Conservation (phyloP, 30 jellyfish, hydroid and myxozoan species). For the Chrysaora quinquecirrha region DNA sequence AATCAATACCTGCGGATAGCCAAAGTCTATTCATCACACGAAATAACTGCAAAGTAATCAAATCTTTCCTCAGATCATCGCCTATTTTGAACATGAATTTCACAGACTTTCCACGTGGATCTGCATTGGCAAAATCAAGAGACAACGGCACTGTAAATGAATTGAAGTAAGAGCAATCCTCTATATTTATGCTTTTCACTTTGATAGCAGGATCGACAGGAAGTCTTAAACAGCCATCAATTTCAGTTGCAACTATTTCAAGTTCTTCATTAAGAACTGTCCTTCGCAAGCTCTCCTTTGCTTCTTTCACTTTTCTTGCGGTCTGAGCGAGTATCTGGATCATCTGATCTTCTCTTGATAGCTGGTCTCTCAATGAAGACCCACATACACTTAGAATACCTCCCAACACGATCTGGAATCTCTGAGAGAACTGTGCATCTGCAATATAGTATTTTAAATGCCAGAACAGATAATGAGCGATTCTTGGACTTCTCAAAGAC, state of each 20-base stretch:
- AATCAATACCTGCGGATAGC: slow-evolving; percentile 89
- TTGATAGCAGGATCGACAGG: slow-evolving; percentile 87
- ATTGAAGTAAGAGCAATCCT: slow-evolving; percentile 77
- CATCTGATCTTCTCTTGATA: slow-evolving; percentile 81
- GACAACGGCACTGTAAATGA: slow-evolving; percentile 88
- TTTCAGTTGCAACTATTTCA: slow-evolving; percentile 40
- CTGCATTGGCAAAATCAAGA: slow-evolving; percentile 76
- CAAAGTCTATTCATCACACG: slow-evolving; percentile 91
- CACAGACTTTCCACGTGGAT: slow-evolving; percentile 77
- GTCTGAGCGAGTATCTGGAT: slow-evolving; percentile 62
- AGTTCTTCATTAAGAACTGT: slow-evolving; percentile 58
- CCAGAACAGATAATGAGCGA: slow-evolving; percentile 94
- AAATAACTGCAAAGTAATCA: slow-evolving; percentile 85
- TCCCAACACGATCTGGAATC: slow-evolving; percentile 90
- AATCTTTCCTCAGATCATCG: slow-evolving; percentile 93
- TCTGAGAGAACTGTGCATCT: slow-evolving; percentile 91
- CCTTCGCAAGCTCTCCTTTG: slow-evolving; percentile 68
- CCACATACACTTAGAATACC: slow-evolving; percentile 94
- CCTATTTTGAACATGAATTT: slow-evolving; percentile 92
- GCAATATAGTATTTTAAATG: slow-evolving; percentile 90
- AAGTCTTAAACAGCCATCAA: slow-evolving; percentile 61
- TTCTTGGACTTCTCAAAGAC: slow-evolving; percentile 77
- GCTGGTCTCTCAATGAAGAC: slow-evolving; percentile 74
- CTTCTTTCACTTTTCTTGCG: slow-evolving; percentile 73
- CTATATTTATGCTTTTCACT: slow-evolving; percentile 44